Evolutionary conservation across 2,888 invertebrate species (phyloP).

Genomic region (Nysson spinosus): DNA sequence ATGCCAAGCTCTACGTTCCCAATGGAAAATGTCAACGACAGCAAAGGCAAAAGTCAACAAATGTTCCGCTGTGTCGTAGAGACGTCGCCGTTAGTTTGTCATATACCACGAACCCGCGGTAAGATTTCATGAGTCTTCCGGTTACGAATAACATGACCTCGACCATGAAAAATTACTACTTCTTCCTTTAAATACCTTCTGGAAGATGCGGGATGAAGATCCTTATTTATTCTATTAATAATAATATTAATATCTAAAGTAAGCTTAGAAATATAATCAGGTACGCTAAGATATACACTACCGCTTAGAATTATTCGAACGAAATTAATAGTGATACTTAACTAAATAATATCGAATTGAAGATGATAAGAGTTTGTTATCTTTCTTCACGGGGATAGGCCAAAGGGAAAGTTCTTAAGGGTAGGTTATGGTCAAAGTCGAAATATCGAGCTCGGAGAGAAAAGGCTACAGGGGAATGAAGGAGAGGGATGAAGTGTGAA

Average conservation of each 20-base stretch:
- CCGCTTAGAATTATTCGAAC: too few relatives aligned
- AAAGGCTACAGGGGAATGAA: conserved; percentile 42
- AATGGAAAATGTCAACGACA: conserved; percentile 64
- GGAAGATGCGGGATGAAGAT: background rate
- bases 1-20: conserved; percentile 50
- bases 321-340: too few relatives aligned
- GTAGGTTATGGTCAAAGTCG: conserved; percentile 51
- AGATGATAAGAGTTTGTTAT: conserved; percentile 2
- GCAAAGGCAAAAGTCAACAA: conserved; percentile 52
- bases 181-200: background rate
- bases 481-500: conserved; percentile 18
- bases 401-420: conserved; percentile 32
- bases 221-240: conserved; percentile 32
- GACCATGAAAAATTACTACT: conserved; percentile 42
- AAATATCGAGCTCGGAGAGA: conserved; percentile 55
- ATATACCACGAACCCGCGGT: conserved; percentile 23
- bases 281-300: too few relatives aligned
- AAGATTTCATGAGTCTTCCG: conserved; percentile 15
- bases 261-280: too few relatives aligned
- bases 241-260: too few relatives aligned
- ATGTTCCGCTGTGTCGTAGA: conserved; percentile 27
- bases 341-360: background rate
- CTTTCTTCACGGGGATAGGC: conserved; percentile 3
- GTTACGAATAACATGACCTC: conserved; percentile 11
- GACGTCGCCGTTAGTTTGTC: conserved; percentile 47